Base-by-base conservation (phyloP, 2,888 invertebrate species). In the Chrysotoxum bicinctum region DNA sequence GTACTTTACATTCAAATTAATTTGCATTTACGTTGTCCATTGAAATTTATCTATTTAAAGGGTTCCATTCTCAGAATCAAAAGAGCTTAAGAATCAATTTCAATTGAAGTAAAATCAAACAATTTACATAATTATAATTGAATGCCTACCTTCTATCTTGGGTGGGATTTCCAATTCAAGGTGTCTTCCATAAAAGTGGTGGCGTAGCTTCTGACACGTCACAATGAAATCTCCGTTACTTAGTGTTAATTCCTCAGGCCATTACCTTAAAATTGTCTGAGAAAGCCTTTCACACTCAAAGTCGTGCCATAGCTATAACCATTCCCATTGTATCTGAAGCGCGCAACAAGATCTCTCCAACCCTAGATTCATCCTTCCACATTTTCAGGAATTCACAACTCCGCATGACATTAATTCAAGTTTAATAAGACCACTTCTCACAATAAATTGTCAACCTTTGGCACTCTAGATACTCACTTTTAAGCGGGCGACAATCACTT, bases 341-440 rank as follows among this genome's bases (percentile, higher is more conserved):
- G 50, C 19, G 16, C 54, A 54, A 72, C 62, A 62, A 62, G 19
- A 43, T 10, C 16, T 66, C 45, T 21, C 2, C 30, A 10, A 19
- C 26, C 35, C 35, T n/a, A 35, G 14, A 30, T 60, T 14, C 30
- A 26, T 9, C n/a, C 9, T 3, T 1, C 3, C 2, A 5, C 9
- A 68, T 48, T 56, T n/a, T 35, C 35, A 12, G 72, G 64, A 64
- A 68, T 66, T 54, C 35, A 30, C 52, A 21, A 64, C 50, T 43
- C 45, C 68, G 56, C 72, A 72, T 70, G 70, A 75, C 79, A 76
- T 76, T 84, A 80, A 84, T 80, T 80, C 66, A 68, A 72, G 62
- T 80, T 84, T 80, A 84, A 84, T 80, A 80, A 66, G 68, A 66
- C 80, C 58, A 72, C 52, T 75, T 45, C 23, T 70, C 66, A 68